Evolutionary conservation across 2,888 invertebrate species (phyloP).

Genomic region (Caenorhabditis sp.): DNA sequence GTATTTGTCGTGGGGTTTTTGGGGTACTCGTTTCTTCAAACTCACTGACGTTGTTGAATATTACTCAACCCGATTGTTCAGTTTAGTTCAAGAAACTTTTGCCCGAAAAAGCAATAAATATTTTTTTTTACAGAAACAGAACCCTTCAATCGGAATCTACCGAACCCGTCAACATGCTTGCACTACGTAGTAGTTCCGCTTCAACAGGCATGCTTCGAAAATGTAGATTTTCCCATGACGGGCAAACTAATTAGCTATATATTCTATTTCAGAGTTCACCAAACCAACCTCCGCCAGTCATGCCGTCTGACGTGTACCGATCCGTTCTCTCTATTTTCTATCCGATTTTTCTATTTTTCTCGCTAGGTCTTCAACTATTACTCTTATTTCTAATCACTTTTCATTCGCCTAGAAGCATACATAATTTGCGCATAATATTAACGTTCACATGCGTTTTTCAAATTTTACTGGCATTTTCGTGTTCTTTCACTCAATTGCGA

Average conservation of each 20-base stretch:
- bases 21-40: no score
- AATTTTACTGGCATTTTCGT: slow-evolving; percentile 1
- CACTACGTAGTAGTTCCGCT: no score
- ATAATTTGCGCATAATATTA: not conserved
- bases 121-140: no score
- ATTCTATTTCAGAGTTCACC: not conserved
- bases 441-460: not conserved
- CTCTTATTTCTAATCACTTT: not conserved
- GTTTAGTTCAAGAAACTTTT: no score
- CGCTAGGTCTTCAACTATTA: not conserved
- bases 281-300: not conserved
- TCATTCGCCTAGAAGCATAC: slow-evolving; percentile 4
- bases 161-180: no score
- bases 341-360: not conserved
- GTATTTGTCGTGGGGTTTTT: no score
- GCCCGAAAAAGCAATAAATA: no score
- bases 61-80: no score
- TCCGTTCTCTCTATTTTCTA: not conserved
- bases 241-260: not conserved
- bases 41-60: no score
- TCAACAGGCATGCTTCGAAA: not conserved
- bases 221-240: not conserved
- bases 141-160: no score
- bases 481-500: slow-evolving; percentile 6
- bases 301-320: slow-evolving; percentile 6